These are phyloP conservation scores for Eubucco bourcierii DNA, from an alignment of 2,113 vertebrate genomes.

Conservation along the genomic window DNA sequence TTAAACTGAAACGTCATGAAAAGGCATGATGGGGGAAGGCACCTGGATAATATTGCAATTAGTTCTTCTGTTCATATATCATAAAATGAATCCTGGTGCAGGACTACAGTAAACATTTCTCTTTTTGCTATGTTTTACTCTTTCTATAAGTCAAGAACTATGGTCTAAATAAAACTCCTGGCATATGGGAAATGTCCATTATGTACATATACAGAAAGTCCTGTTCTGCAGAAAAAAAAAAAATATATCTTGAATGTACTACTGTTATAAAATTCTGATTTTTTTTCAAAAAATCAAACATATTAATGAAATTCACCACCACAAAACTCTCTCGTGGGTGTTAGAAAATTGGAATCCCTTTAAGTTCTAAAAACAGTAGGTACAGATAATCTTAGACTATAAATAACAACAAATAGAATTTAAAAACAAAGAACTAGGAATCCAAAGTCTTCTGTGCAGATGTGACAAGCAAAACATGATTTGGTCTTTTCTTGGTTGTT, in stretches of 20 bases:
- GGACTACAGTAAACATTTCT: background rate
- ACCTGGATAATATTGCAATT: background rate
- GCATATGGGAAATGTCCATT: background rate
- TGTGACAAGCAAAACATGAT: rapidly evolving
- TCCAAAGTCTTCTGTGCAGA: background rate
- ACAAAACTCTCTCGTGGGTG: background rate
- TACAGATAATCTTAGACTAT: background rate
- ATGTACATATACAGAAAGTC: background rate
- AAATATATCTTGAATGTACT: background rate
- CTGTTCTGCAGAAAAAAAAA: background rate
- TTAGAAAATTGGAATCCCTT: background rate
- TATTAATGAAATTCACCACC: background rate
- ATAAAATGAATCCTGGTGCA: background rate
- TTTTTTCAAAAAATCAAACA: background rate
- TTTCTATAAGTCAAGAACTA: background rate
- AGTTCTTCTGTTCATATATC: background rate
- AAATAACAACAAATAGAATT: background rate
- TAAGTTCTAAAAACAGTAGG: background rate
- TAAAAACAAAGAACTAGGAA: background rate
- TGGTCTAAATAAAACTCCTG: background rate
- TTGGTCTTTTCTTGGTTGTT: too few species aligned
- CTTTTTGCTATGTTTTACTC: background rate
- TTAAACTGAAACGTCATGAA: background rate
- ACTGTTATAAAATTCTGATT: background rate
- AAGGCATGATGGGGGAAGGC: background rate